Base-by-base conservation (phyloP, 2,113 vertebrate species). In the Sebastes fasciatus region DNA sequence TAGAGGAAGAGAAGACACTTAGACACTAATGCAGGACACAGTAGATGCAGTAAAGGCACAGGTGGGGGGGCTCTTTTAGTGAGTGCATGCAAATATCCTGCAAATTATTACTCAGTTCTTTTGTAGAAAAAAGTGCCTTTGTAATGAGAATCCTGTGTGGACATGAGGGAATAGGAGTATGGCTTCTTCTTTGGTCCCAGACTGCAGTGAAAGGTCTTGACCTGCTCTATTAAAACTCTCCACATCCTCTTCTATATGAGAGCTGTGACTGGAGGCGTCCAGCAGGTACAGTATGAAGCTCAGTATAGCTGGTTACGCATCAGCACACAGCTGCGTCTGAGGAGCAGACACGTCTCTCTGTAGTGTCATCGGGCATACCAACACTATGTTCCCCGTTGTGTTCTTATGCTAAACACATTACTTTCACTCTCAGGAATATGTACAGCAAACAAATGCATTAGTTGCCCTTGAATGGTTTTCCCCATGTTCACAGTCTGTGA, bases 91-190 rank as follows among this genome's bases (percentile, higher is more conserved):
- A 70, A 78, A 83, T 80, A 70, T 7, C 19, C 55, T 40, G 45
- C 74, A 67, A 74, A 86, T 86, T 67, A 67, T 82, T 84, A 75
- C 84, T 61, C 42, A 45, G 23, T n/a, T 60, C 43, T 43, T 55
- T 55, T 51, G 23, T 21, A 46, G 23, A 51, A 51, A 54, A 58
- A 46, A 81, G 54, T 43, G 74, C 26, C 46, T 77, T 34, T n/a
- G 23, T 86, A 68, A 82, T 86, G 54, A 82, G 65, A 89, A 78
- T 60, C n/a, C 2, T 52, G 51, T n/a, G 10, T 21, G 17, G 66
- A 61, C 64, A 46, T 70, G 46, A 51, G 77, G 23, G 68, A 57
- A 49, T 17, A 46, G 9, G 26, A 54, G 26, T 13, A 11, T 9
- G 13, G 5, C 10, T 19, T 68, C 73, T 73, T 64, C 62, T 88